Conservation (phyloP, 2,113 vertebrate species). For the Poeciliopsis retropinna region DNA sequence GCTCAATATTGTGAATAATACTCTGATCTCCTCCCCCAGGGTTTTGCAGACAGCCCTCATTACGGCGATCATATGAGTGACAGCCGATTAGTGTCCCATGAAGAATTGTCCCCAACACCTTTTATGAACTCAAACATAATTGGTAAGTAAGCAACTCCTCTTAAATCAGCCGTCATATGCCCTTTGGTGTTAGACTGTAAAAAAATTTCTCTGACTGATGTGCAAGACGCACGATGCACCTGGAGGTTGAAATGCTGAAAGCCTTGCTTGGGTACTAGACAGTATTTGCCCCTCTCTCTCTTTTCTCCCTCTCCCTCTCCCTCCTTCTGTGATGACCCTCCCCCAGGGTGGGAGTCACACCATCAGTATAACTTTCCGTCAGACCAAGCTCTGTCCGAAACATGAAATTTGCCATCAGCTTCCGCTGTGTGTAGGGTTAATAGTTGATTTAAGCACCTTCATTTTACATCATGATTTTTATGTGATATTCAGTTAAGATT, state of each 20-base stretch:
- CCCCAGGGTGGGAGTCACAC: constrained; percentile 73
- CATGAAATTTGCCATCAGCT: constrained; percentile 61
- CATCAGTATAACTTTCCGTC: constrained; percentile 80
- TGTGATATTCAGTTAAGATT: neutral
- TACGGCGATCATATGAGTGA: constrained; percentile 98
- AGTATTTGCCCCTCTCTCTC: constrained; percentile 43
- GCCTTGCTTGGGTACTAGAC: constrained; percentile 32
- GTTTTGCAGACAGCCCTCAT: constrained; percentile 97
- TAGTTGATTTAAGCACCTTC: neutral
- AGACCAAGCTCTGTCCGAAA: constrained; percentile 67
- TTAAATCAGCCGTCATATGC: constrained; percentile 75
- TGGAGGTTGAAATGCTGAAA: constrained; percentile 54
- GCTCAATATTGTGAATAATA: constrained; percentile 89
- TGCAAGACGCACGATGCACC: constrained; percentile 69
- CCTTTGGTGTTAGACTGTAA: constrained; percentile 72
- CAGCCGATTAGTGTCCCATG: constrained; percentile 97
- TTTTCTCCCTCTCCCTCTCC: constrained; percentile 39
- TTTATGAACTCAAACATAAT: constrained; percentile 98
- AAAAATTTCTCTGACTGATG: constrained; percentile 56
- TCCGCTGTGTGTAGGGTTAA: constrained; percentile 39
- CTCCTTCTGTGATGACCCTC: constrained; percentile 73
- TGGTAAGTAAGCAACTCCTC: constrained; percentile 94
- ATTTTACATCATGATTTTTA: neutral
- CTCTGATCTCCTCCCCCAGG: constrained; percentile 89
- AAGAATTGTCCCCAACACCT: constrained; percentile 98